Base-by-base conservation (phyloP, 2,113 vertebrate species). In the Eulacestoma nigropectus region DNA sequence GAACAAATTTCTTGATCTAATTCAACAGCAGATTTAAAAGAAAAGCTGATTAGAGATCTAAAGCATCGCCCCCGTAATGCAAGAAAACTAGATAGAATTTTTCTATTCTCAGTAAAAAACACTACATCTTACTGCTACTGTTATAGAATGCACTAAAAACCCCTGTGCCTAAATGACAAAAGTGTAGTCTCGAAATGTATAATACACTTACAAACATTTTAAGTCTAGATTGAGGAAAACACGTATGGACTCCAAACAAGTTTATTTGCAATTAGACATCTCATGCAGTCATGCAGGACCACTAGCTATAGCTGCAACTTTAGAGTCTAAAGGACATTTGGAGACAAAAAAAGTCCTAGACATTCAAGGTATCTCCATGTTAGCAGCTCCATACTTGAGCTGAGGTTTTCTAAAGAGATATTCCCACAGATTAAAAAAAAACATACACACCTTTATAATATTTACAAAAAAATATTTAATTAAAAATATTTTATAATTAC, bases 401-500 rank as follows among this genome's bases (percentile, higher is more conserved):
- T 93, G 94, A 57, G 39, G 95, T 96, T 95, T 97, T 92, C 95
- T 96, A 98, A 95, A 93, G 96, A 97, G 96, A 97, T 96, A 96
- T 88, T 97, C 97, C 96, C 97, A 97, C 95, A 96, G 97, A 97
- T 97, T 33, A 96, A 98, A 98, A 97, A 97, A 97, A 98, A 98
- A 90, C 96, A 97, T 96, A 97, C 97, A 98, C 98, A 97, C 97
- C 91, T 97, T 95, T 98, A 98, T 98, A 98, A 98, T 99, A 99
- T 99, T 99, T 99, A 99, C 99, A 99, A 99, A 99, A 99, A 98
- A 98, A 98, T 97, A 98, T 99, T 99, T 99, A 98, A 99, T 99
- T 99, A 99, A 99, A 99, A 99, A 99, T 99, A 99, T 99, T 98
- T 99, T 99, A 99, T 99, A 99, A 99, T 99, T 99, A 99, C 99